Evolutionary conservation across 2,888 invertebrate species (phyloP).

Genomic region (Autographa pulchrina): DNA sequence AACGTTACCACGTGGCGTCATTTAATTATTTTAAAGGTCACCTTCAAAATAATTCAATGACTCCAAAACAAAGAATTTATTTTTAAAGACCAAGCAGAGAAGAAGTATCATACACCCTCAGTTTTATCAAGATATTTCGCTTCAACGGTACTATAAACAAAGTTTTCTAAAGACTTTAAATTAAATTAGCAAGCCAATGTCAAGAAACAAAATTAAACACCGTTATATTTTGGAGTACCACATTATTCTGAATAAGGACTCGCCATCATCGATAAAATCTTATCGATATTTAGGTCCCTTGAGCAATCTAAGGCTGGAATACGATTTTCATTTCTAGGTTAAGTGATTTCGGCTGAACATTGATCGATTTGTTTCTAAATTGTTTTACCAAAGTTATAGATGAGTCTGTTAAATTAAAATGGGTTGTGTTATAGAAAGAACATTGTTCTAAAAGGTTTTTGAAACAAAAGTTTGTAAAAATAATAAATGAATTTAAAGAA

Average conservation of each 20-base stretch:
- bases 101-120: not conserved
- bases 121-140: not conserved
- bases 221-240: constrained; percentile 5
- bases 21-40: no score
- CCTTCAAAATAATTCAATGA: no score
- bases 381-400: constrained; percentile 16
- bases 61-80: no score
- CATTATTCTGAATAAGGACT: not conserved
- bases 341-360: constrained; percentile 25
- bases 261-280: constrained; percentile 14
- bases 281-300: constrained; percentile 9
- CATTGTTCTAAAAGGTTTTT: not conserved
- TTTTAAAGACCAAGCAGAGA: no score
- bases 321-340: constrained; percentile 15
- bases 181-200: constrained; percentile 2
- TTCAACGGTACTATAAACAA: not conserved
- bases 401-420: constrained; percentile 2
- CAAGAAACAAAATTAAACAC: constrained; percentile 4
- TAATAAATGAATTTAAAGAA: not conserved
- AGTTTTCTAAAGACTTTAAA: not conserved
- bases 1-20: no score
- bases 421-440: not conserved
- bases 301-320: constrained; percentile 9
- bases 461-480: not conserved
- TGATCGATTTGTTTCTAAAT: constrained; percentile 30